Evolutionary conservation across 2,113 vertebrate species (phyloP).

Genomic region (Centropus unirufus): DNA sequence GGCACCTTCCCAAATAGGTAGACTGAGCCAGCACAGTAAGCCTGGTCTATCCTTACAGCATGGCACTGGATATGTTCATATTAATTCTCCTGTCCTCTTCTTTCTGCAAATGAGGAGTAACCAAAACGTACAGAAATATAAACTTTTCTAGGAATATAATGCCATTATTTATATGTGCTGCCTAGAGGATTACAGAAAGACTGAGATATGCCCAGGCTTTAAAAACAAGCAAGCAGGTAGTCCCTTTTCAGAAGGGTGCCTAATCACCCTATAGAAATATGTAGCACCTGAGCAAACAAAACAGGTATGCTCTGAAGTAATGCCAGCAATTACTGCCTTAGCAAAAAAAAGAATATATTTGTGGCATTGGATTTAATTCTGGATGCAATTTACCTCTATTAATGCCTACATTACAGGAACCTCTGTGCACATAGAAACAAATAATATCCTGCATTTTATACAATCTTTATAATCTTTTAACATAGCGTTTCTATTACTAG

Average conservation of each 20-base stretch:
- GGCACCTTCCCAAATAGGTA: neutral
- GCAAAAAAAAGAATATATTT: neutral
- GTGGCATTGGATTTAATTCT: neutral
- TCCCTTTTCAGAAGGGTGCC: neutral
- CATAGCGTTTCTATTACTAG: neutral
- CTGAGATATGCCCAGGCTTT: neutral
- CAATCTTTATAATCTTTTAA: neutral
- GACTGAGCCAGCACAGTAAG: neutral
- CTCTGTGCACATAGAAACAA: neutral
- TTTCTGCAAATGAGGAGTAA: neutral
- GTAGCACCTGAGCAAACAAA: neutral
- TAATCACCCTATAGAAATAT: neutral
- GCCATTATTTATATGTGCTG: neutral
- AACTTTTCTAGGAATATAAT: neutral
- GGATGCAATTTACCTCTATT: neutral
- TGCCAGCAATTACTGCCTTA: neutral
- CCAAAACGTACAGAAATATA: neutral
- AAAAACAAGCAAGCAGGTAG: neutral
- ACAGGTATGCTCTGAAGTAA: neutral
- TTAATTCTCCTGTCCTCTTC: neutral
- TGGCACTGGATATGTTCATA: rapidly evolving
- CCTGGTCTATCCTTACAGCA: neutral
- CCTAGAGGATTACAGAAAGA: neutral
- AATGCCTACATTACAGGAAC: neutral
- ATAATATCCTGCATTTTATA: neutral